Percentiles rank a stretch among this genome's conserved stretches.
These are phyloP conservation scores for Amphibalanus amphitrite DNA, from an alignment of 1,140 invertebrate species.

Conservation along the genomic window DNA sequence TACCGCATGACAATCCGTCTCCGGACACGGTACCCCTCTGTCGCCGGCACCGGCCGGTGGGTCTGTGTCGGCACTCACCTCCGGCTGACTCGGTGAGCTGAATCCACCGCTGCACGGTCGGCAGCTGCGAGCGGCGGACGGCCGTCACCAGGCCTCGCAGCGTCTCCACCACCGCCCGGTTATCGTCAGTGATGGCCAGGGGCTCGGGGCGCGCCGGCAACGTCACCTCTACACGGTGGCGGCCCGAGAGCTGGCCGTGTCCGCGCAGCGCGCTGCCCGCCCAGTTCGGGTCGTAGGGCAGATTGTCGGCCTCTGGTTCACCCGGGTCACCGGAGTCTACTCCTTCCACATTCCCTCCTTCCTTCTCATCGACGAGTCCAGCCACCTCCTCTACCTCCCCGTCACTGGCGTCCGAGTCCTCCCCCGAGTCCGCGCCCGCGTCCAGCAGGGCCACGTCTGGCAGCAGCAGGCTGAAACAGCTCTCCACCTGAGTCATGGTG, in stretches of 20 bases:
- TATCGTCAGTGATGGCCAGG: not conserved
- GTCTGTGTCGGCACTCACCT: no score
- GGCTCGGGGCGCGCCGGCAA: not conserved
- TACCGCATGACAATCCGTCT: no score
- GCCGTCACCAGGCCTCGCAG: not conserved
- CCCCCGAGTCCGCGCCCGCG: conserved; percentile 16
- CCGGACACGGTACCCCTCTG: no score
- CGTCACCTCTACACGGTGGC: not conserved
- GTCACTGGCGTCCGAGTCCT: conserved; percentile 14
- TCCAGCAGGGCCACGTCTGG: conserved; percentile 12
- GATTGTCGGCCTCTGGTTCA: not conserved
- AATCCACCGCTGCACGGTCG: not conserved
- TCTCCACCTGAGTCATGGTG: conserved; percentile 6
- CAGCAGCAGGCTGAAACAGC: conserved; percentile 6
- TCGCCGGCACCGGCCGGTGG: no score
- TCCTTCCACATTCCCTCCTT: not conserved
- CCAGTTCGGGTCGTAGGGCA: not conserved
- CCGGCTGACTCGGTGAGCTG: not conserved
- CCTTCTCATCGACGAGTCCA: not conserved
- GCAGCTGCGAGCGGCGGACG: not conserved
- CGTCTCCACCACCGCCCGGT: not conserved
- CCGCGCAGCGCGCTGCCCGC: not conserved
- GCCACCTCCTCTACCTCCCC: conserved; percentile 10
- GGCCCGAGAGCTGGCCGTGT: no score
- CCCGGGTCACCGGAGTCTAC: not conserved